Evolutionary conservation across 2,888 invertebrate species (phyloP), one percentile per base, ranked within the genome.

Genomic region (Stictocephala bisonia): DNA sequence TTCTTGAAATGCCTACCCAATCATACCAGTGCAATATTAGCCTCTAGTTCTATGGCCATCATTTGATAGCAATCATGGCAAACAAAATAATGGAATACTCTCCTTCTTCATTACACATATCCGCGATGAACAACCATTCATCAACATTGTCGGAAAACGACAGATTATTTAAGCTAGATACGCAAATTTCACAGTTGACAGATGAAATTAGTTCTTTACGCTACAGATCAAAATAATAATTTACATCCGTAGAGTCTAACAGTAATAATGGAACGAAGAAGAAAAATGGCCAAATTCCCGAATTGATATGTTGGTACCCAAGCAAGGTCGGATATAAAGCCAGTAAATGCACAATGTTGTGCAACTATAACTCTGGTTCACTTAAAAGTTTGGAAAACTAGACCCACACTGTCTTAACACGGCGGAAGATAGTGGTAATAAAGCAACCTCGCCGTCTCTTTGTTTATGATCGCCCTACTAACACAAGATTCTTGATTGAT

Each of bases 401-500:
- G n/a, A 0, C 13, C 58, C n/a, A 50, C 50, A 24, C 35, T 72
- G 35, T 77, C 76, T 50, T 74, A 73, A 35, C 73, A 77, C 27
- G 76, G 41, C 27, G 22, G 56, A 26, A 35, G 53, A 53, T 31
- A 40, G 56, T 31, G 50, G 15, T 13, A 22, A 18, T n/a, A 2
- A 48, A 11, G 13, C 51, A 72, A 22, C 22, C 56, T 6, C 44
- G 44, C 66, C 68, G 67, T 44, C 58, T 71, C n/a, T 74, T 41
- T 29, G 44, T 72, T 40, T 67, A 29, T 20, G 71, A 72, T 41
- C 31, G 20, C 13, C n/a, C 6, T 15, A 20, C 53, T 31, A 31
- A 35, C 72, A 35, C 60, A 56, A 22, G 27, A n/a, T 2, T 20
- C 35, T 24, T 24, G 15, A 29, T 22, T 24, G 24, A 51, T 9